Conservation (phyloP, 2,888 invertebrate species). For the Aleiodes testaceus region DNA sequence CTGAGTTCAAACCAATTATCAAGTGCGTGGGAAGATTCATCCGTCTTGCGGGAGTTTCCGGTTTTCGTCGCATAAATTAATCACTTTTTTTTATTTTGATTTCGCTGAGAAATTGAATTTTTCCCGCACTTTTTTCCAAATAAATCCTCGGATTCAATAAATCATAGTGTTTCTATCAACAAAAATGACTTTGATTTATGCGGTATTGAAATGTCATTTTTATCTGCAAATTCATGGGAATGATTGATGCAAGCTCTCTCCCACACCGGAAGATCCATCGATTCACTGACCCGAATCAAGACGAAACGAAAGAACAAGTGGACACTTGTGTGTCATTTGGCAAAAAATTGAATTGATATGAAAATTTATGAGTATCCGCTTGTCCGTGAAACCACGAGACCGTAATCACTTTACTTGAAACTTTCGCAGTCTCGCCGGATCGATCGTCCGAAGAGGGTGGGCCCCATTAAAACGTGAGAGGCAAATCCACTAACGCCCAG, state of each 20-base stretch:
- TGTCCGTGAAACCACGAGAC: conserved; percentile 50
- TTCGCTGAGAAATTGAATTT: too few relatives aligned
- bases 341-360: background rate
- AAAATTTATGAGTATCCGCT: conserved; percentile 6
- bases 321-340: too few relatives aligned
- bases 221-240: too few relatives aligned
- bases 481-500: conserved; percentile 11
- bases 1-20: conserved; percentile 22
- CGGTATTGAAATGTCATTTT: too few relatives aligned
- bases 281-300: too few relatives aligned
- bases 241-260: too few relatives aligned
- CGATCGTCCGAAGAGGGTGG: conserved; percentile 54
- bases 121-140: too few relatives aligned
- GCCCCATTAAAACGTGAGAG: conserved; percentile 11
- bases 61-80: conserved; percentile 5
- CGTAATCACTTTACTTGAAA: conserved; percentile 65
- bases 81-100: background rate
- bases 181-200: too few relatives aligned
- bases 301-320: too few relatives aligned
- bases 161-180: too few relatives aligned
- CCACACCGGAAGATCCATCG: too few relatives aligned
- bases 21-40: conserved; percentile 18
- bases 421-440: conserved; percentile 69
- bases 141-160: too few relatives aligned
- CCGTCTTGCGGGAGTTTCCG: background rate